Percentiles rank a stretch among this genome's conserved stretches.
Evolutionary conservation across 2,797 vertebrate genomes (phyloP).

Genomic region (Sarcoramphus papa): DNA sequence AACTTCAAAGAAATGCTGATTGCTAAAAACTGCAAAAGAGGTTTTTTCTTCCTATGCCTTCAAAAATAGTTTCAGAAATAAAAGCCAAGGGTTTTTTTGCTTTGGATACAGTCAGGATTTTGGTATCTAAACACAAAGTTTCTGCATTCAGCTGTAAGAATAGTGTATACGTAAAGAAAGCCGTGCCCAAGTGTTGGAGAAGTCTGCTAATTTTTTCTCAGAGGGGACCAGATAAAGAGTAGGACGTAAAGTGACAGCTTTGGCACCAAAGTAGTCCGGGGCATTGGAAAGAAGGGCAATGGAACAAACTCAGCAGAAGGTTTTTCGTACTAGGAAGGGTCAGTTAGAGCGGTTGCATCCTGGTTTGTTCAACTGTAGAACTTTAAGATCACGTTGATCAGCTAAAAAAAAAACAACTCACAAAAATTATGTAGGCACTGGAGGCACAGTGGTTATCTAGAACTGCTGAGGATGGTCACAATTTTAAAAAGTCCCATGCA

Average conservation of each 20-base stretch:
- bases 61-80: background rate
- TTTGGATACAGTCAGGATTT: background rate
- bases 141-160: background rate
- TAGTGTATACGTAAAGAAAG: background rate
- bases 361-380: background rate
- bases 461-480: background rate
- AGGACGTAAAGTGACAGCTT: background rate
- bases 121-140: background rate
- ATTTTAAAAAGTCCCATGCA: background rate
- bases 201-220: background rate
- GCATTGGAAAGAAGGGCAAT: background rate
- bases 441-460: background rate
- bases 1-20: conserved; percentile 38
- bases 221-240: background rate
- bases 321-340: background rate
- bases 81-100: background rate
- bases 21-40: background rate
- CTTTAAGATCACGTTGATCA: background rate
- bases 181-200: background rate
- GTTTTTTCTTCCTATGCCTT: background rate
- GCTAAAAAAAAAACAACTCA: background rate
- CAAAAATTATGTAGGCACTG: background rate
- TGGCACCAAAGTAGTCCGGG: background rate
- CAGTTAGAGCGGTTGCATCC: background rate
- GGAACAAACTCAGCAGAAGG: background rate